Base-by-base conservation (phyloP, 2,888 invertebrate species). In the Exephanes ischioxanthus region DNA sequence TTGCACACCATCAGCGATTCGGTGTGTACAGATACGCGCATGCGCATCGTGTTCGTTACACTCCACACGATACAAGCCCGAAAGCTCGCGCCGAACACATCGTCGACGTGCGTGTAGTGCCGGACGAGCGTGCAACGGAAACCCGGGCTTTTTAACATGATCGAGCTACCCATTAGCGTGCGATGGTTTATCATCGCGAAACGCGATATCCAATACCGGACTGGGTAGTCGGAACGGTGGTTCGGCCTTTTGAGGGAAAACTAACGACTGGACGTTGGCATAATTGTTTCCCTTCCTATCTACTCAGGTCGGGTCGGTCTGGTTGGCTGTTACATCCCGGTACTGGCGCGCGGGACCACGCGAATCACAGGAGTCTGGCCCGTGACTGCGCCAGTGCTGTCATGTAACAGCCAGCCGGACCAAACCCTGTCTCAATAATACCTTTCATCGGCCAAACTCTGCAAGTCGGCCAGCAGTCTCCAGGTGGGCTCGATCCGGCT, bases 181-280 rank as follows among this genome's bases (percentile, higher is more conserved):
- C 26, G 76, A 76, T 26, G 61, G 26, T n/a, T 33, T 63, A 45
- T 26, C n/a, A 75, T 48, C 75, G 63, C 7, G 7, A 19, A 3
- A 75, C 30, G 41, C 48, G 75, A 63, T 75, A 63, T 63, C 61
- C n/a, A 26, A 26, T 19, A 30, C 26, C 30, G 48, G 11, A 41
- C 41, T 41, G 2, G 41, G 2, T 41, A 41, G 41, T 11, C 11
- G 11, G 41, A 41, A 2, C 41, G 41, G 11, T 41, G 11, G 41
- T 41, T 41, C 9, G 41, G 41, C 41, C 41, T 41, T 41, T 41
- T 41, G 41, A 41, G 41, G 41, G 41, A 41, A 41, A 41, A 11
- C 11, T 41, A 41, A 41, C 41, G 41, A 41, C 9, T 41, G 41
- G 11, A 41, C 41, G 41, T 41, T 41, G 41, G 41, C 41, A 41